Evolutionary conservation across 2,797 vertebrate species (phyloP).

Genomic region (Leptodactylus fallax): DNA sequence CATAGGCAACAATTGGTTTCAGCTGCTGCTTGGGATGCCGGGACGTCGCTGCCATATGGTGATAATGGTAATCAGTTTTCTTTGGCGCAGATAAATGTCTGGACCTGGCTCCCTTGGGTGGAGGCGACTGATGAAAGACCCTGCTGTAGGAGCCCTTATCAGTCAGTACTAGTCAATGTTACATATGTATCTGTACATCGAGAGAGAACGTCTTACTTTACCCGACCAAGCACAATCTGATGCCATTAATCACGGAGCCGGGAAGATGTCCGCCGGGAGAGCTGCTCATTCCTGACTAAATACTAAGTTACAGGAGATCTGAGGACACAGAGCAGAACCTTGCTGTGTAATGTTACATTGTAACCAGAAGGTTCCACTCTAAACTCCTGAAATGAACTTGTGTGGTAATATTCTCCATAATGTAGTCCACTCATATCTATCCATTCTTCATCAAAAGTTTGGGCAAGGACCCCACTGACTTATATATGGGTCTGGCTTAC

Average conservation of each 20-base stretch:
- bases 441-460: neutral
- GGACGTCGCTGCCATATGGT: neutral
- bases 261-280: neutral
- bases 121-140: conserved; percentile 4
- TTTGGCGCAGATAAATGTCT: conserved; percentile 45
- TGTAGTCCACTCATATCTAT: neutral
- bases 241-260: conserved; percentile 32
- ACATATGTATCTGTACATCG: conserved; percentile 26
- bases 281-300: neutral
- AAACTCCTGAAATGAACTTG: neutral
- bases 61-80: conserved; percentile 44
- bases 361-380: neutral
- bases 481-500: neutral
- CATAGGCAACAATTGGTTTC: conserved; percentile 35
- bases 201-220: conserved; percentile 12
- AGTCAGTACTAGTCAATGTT: conserved; percentile 23
- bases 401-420: neutral
- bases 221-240: conserved; percentile 7
- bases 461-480: neutral
- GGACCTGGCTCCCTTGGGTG: conserved; percentile 12
- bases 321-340: conserved; percentile 4
- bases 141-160: neutral
- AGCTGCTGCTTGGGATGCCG: conserved; percentile 26
- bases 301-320: conserved; percentile 25
- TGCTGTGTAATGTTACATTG: neutral